Evolutionary conservation across 2,113 vertebrate species (phyloP), one percentile per base, ranked within the genome.

Genomic region (Plotosus lineatus): DNA sequence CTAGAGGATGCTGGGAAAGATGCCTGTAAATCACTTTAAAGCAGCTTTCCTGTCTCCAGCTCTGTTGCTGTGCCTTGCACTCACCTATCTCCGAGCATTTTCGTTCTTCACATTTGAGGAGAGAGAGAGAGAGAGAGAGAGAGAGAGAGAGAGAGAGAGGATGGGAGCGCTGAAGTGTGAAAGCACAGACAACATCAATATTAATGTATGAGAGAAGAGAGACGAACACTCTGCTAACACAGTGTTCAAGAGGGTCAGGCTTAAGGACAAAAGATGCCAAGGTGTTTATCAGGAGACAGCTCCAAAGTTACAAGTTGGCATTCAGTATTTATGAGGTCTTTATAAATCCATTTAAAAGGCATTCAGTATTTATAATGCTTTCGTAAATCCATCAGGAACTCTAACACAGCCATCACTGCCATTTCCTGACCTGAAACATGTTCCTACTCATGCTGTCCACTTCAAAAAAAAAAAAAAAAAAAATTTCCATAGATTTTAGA

Each of bases 31-130:
- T 82, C 73, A 82, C 73, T 51, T 72, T 77, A 74, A 80, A 77
- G 78, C 77, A 83, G 85, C 82, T 83, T 81, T 78, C 42, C 84
- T 75, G 44, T 71, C 80, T 58, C 46, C 23, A 51, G 66, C 48
- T 26, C 46, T 44, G 28, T 46, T 23, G 46, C 68, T 63, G 44
- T 19, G 33, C 38, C 72, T 28, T 15, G 15, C 73, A 19, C 72
- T 71, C 53, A 36, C 46, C 21, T 31, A 58, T 15, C 46, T 15
- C 77, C 65, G 61, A 77, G 60, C 63, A 63, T 46, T 85, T 78
- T 82, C 83, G 55, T 79, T 75, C 60, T 79, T 75, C 60, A 61
- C 82, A 85, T 82, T 82, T 81, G 78, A 26, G 33, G 53, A 71
- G 75, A 77, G 56, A 51, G 55, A 60, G 56, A 38, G 63, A 80